A percentile compares a stretch with the other conserved stretches of the same genome.
Conservation (phyloP, 2,797 vertebrate species). For the Melanotaenia trifasciata region DNA sequence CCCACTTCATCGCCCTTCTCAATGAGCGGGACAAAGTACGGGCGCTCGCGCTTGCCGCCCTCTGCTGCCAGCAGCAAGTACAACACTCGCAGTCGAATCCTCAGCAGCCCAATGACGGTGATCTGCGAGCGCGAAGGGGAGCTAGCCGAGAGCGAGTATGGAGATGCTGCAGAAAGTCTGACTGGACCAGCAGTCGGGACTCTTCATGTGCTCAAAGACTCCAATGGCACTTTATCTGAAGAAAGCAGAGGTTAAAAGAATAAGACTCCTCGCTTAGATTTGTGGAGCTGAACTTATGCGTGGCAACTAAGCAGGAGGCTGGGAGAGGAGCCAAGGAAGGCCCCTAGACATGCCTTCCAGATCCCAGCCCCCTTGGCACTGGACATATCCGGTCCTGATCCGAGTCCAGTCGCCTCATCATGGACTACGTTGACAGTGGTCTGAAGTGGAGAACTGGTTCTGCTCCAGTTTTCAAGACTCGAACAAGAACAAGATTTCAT, state of each 20-base stretch:
- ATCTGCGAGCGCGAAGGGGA: constrained; percentile 97
- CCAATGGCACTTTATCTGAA: constrained; percentile 80
- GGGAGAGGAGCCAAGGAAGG: constrained; percentile 39
- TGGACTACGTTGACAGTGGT: constrained; percentile 37
- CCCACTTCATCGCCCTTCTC: constrained; percentile 84
- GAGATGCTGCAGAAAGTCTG: constrained; percentile 51
- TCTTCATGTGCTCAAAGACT: constrained; percentile 68
- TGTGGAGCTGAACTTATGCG: constrained; percentile 50
- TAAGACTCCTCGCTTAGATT: constrained; percentile 26
- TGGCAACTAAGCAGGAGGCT: constrained; percentile 33
- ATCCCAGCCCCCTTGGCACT: constrained; percentile 21
- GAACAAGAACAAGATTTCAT: constrained; percentile 18
- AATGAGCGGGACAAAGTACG: constrained; percentile 85
- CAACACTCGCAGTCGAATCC: constrained; percentile 91
- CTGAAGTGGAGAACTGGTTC: constrained; percentile 64
- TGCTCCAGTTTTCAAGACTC: constrained; percentile 60
- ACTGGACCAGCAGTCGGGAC: constrained; percentile 33
- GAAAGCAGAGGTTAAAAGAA: constrained; percentile 81
- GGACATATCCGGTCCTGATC: constrained; percentile 45
- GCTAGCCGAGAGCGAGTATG: constrained; percentile 73
- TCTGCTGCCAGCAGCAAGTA: constrained; percentile 98
- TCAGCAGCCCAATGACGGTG: constrained; percentile 98
- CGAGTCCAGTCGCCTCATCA: constrained; percentile 46
- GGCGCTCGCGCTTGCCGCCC: constrained; percentile 93
- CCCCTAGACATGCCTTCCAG: constrained; percentile 38